Evolutionary conservation across 2,797 vertebrate species (phyloP).

Genomic region (Dendrocincla tyrannina): DNA sequence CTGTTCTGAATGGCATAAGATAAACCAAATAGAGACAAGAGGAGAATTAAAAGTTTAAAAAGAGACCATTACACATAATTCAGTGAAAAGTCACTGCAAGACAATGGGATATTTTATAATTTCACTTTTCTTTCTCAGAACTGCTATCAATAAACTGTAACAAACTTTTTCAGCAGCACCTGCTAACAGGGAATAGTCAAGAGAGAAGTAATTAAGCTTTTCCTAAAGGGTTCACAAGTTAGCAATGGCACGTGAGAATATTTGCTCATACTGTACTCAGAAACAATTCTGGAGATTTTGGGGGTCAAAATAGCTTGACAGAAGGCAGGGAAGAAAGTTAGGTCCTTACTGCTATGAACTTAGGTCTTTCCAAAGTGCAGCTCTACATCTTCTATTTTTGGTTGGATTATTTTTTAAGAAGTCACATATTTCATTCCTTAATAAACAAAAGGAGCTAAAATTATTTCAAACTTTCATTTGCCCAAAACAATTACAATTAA

Average conservation of each 20-base stretch:
- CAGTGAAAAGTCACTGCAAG: not conserved
- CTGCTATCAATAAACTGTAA: not conserved
- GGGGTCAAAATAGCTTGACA: not conserved
- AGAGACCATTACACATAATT: not conserved
- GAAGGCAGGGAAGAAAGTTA: not conserved
- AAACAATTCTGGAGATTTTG: not conserved
- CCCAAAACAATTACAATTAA: not conserved
- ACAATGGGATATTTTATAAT: not conserved
- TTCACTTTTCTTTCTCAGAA: not conserved
- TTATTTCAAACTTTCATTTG: slow-evolving; percentile 14
- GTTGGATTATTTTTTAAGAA: slow-evolving; percentile 6
- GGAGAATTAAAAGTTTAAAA: not conserved
- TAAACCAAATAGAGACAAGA: not conserved
- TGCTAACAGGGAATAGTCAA: not conserved
- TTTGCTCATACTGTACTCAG: not conserved
- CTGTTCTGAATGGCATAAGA: not conserved
- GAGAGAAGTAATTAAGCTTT: not conserved
- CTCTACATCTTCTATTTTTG: not conserved
- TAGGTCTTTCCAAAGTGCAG: not conserved
- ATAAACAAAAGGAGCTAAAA: slow-evolving; percentile 26
- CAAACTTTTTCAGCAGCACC: not conserved
- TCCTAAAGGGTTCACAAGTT: not conserved
- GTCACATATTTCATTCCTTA: not conserved
- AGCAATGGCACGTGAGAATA: not conserved
- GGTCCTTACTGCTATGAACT: not conserved